Conservation (phyloP, 2,888 invertebrate genomes). For the Rugalucina vietnamica region DNA sequence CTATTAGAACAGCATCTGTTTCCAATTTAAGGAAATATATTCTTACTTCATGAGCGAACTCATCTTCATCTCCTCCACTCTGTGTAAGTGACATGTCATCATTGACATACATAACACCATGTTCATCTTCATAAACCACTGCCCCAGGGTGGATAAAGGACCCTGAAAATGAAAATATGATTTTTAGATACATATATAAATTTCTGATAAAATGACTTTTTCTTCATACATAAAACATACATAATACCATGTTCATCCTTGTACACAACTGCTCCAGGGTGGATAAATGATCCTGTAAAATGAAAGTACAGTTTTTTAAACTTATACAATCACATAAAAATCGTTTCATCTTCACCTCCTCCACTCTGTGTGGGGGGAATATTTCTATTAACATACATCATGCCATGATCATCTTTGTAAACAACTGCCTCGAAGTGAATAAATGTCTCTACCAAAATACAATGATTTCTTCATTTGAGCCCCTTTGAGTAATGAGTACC, state of each 20-base stretch:
- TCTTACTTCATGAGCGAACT: constrained; percentile 50
- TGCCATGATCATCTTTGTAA: no score
- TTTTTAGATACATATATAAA: no score
- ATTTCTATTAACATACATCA: constrained; percentile 58
- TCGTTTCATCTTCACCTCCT: constrained; percentile 33
- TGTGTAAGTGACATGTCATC: constrained; percentile 60
- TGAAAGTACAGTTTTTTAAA: no score
- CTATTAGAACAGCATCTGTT: no score
- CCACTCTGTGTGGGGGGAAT: constrained; percentile 56
- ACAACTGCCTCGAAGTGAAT: no score
- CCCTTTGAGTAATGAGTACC: not conserved
- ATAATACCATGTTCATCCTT: constrained; percentile 55
- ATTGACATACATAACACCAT: constrained; percentile 57
- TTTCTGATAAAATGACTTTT: no score
- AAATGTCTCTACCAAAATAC: no score
- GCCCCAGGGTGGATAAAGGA: constrained; percentile 44
- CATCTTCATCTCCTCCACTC: constrained; percentile 37
- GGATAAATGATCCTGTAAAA: constrained; percentile 52
- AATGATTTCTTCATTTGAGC: no score
- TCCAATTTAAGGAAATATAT: no score
- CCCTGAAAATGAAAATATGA: no score
- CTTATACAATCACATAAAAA: no score
- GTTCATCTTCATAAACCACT: constrained; percentile 52
- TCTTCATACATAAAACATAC: no score
- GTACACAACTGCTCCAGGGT: constrained; percentile 44